These are phyloP conservation scores for Campylomormyrus numenius DNA, from an alignment of 2,113 vertebrate genomes.

Conservation along the genomic window DNA sequence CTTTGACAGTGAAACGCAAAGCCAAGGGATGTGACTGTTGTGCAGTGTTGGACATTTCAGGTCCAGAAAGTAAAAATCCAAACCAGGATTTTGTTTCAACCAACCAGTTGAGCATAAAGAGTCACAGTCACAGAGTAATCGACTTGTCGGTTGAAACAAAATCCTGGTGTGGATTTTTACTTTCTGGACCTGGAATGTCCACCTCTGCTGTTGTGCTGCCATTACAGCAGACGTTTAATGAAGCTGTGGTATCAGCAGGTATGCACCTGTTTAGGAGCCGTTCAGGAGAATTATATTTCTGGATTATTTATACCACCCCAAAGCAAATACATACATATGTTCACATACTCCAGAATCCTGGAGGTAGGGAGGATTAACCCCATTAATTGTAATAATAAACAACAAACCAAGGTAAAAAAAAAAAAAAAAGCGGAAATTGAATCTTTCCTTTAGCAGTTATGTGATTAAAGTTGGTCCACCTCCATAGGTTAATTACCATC, in stretches of 20 bases:
- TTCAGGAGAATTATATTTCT: neutral
- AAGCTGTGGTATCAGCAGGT: neutral
- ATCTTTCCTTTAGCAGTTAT: conserved; percentile 14
- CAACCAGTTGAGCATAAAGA: too few species aligned
- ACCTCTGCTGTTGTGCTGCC: too few species aligned
- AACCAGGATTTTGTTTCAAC: too few species aligned
- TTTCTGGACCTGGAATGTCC: too few species aligned
- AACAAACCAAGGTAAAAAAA: neutral
- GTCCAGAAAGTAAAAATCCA: too few species aligned
- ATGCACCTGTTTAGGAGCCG: neutral
- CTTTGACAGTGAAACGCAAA: neutral
- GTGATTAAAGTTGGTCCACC: conserved; percentile 22
- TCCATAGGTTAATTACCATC: conserved; percentile 16
- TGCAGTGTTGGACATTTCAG: too few species aligned
- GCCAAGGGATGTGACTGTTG: neutral
- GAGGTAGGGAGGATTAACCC: neutral
- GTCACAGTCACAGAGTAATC: too few species aligned
- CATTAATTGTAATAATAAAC: conserved; percentile 24
- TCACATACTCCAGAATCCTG: neutral
- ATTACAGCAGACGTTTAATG: neutral
- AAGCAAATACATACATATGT: neutral
- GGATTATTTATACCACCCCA: neutral
- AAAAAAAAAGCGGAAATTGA: neutral
- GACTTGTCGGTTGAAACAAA: too few species aligned
- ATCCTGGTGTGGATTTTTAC: too few species aligned